These are phyloP conservation scores for Helicoverpa zea DNA, from an alignment of 1,140 invertebrate species.

Conservation along the genomic window DNA sequence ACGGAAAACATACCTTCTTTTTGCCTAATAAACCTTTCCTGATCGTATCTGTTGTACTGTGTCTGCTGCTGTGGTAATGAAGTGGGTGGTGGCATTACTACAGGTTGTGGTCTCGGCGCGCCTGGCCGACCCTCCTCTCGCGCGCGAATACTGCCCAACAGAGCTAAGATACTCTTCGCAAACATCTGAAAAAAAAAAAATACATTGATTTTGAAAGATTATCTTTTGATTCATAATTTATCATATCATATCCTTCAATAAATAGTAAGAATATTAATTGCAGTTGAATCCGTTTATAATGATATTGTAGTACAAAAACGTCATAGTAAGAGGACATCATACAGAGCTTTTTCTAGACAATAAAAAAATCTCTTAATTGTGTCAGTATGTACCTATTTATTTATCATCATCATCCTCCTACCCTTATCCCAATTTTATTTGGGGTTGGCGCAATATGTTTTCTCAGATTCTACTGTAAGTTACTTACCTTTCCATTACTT, in stretches of 20 bases:
- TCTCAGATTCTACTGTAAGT: neutral
- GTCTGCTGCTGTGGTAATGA: conserved; percentile 88
- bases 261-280: conserved; percentile 29
- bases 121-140: conserved; percentile 95
- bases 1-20: conserved; percentile 90
- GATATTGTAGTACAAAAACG: too few relatives aligned
- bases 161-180: conserved; percentile 97
- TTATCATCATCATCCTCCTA: too few relatives aligned
- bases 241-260: too few relatives aligned
- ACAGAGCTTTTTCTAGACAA: too few relatives aligned
- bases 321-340: too few relatives aligned
- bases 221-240: too few relatives aligned
- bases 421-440: too few relatives aligned
- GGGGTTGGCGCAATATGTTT: too few relatives aligned
- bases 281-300: too few relatives aligned
- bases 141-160: conserved; percentile 96
- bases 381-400: too few relatives aligned
- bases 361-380: too few relatives aligned
- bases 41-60: conserved; percentile 99
- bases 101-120: conserved; percentile 88
- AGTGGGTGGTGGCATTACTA: conserved; percentile 90
- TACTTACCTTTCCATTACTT: conserved; percentile 95
- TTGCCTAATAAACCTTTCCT: conserved; percentile 97
- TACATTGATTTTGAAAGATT: too few relatives aligned
- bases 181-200: conserved; percentile 89